Evolutionary conservation across 2,113 vertebrate species (phyloP).

Genomic region (Alethe diademata): DNA sequence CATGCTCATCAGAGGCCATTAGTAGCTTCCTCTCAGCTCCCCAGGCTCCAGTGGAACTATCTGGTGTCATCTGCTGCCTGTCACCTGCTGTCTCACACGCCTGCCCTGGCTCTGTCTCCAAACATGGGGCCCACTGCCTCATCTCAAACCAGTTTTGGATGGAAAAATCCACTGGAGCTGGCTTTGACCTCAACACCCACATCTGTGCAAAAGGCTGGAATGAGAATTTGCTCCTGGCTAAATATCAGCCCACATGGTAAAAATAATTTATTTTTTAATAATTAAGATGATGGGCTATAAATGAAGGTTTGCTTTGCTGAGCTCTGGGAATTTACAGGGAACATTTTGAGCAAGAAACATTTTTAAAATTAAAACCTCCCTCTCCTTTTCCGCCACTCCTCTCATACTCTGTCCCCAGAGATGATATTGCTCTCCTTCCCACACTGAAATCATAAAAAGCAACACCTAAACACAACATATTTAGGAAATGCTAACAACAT

Average conservation of each 20-base stretch:
- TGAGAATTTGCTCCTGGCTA: constrained; percentile 30
- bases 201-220: neutral
- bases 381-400: neutral
- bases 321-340: constrained; percentile 30
- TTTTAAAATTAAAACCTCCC: constrained; percentile 21
- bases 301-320: neutral
- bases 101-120: neutral
- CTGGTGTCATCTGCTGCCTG: neutral
- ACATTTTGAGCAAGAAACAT: constrained; percentile 15
- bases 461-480: neutral
- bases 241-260: constrained; percentile 2
- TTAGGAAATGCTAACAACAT: neutral
- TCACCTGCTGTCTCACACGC: neutral
- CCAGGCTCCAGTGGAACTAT: neutral
- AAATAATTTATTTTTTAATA: constrained; percentile 55
- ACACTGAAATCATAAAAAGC: neutral
- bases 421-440: neutral
- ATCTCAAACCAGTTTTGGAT: neutral
- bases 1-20: constrained; percentile 14
- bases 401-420: neutral
- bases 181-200: neutral
- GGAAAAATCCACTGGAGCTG: constrained; percentile 15
- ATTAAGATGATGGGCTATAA: constrained; percentile 43
- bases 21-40: neutral
- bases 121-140: neutral